phyloP scores from a whole-genome alignment of 2,113 vertebrate genomes.

The Martes martes region DNA sequence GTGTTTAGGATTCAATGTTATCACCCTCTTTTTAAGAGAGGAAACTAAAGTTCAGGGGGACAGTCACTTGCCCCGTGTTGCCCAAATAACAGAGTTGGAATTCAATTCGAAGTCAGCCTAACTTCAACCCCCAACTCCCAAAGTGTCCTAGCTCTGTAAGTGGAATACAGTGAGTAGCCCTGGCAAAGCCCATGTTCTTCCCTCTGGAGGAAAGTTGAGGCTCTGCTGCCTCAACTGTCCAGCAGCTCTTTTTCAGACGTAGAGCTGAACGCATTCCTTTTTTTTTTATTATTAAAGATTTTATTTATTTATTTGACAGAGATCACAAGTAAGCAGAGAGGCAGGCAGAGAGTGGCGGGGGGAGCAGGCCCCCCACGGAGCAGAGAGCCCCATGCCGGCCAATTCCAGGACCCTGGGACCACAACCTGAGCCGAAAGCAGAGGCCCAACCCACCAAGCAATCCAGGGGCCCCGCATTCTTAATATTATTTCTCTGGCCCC shows the following conservation, averaged over 20 bases:
- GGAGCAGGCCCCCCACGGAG: no score
- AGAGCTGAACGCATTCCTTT: neutral
- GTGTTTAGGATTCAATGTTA: no score
- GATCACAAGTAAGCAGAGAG: no score
- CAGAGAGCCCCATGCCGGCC: no score
- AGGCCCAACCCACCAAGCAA: no score
- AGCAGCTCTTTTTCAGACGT: neutral
- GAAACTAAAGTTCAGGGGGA: neutral
- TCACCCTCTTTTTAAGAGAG: neutral
- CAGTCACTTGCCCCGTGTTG: neutral
- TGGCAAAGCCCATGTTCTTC: neutral
- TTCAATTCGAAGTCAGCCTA: neutral
- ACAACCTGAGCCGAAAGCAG: no score
- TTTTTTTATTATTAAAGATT: no score
- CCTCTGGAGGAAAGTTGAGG: no score
- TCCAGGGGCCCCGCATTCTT: neutral
- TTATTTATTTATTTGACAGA: no score
- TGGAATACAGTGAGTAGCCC: neutral
- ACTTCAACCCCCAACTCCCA: neutral
- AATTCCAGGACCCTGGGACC: no score
- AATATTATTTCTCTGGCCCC: neutral
- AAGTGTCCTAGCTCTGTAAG: accelerated
- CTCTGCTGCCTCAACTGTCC: accelerated
- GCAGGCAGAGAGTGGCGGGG: no score
- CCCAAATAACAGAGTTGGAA: neutral